Conservation (phyloP, 2,797 vertebrate genomes). For the Tinamus major region DNA sequence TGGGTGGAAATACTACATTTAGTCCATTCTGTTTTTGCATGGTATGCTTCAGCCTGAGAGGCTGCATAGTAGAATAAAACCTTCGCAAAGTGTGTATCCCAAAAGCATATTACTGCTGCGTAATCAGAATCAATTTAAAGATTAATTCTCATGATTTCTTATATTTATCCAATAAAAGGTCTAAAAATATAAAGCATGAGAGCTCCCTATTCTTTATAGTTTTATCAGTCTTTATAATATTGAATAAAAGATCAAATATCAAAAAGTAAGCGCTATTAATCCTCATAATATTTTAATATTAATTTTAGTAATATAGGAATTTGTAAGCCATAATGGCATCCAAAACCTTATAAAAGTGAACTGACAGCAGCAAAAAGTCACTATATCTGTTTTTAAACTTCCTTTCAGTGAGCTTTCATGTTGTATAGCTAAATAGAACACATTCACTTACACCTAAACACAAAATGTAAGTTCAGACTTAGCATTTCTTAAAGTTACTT, state of each 20-base stretch:
- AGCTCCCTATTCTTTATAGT: neutral
- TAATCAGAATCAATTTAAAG: conserved; percentile 7
- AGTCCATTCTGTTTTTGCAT: neutral
- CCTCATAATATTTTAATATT: neutral
- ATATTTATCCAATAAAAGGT: conserved; percentile 3
- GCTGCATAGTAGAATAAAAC: neutral
- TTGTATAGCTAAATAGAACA: neutral
- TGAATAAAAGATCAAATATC: conserved; percentile 52
- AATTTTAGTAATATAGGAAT: conserved; percentile 28
- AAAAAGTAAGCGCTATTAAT: conserved; percentile 36
- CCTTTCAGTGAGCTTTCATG: neutral
- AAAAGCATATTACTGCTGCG: neutral
- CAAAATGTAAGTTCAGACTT: neutral
- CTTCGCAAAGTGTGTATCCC: neutral
- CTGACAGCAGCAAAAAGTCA: neutral
- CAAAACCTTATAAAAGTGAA: neutral
- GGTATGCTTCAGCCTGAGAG: neutral
- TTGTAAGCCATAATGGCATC: conserved; percentile 1
- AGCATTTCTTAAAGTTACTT: neutral
- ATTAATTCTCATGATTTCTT: conserved; percentile 17
- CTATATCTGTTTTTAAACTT: neutral
- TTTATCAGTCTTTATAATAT: conserved; percentile 19
- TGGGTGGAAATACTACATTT: conserved; percentile 11
- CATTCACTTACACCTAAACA: neutral
- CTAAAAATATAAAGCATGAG: conserved; percentile 29